Conservation (phyloP, 2,888 invertebrate genomes). For the Phengaris arion region DNA sequence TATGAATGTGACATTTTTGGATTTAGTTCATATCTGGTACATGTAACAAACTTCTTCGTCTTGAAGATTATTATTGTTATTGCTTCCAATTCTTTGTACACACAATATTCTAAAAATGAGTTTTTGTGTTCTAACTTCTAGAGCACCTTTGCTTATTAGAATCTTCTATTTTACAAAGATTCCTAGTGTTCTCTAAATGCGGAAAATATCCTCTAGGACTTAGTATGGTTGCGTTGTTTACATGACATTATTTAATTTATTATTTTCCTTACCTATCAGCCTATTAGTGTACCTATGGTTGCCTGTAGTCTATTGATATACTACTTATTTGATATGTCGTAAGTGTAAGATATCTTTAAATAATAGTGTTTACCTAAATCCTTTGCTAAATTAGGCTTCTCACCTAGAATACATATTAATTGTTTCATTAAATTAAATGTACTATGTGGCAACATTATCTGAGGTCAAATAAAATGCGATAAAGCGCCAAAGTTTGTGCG, state of each 20-base stretch:
- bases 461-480: constrained; percentile 47
- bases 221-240: not conserved
- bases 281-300: not conserved
- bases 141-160: too few relatives aligned
- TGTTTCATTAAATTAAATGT: not conserved
- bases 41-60: too few relatives aligned
- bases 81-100: too few relatives aligned
- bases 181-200: too few relatives aligned
- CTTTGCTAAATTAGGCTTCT: not conserved
- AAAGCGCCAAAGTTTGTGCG: constrained; percentile 40
- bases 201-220: too few relatives aligned
- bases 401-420: not conserved
- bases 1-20: constrained; percentile 19
- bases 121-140: too few relatives aligned
- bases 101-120: too few relatives aligned
- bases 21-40: not conserved
- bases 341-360: not conserved
- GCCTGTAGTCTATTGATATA: not conserved
- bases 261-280: not conserved
- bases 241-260: not conserved
- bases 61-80: too few relatives aligned
- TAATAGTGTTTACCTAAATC: not conserved
- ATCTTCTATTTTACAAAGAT: too few relatives aligned
- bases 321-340: not conserved
- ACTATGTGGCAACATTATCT: constrained; percentile 34